A percentile compares a stretch with the other conserved stretches of the same genome.
Evolutionary conservation across 2,113 vertebrate species (phyloP).

Genomic region (Oreotrochilus melanogaster): DNA sequence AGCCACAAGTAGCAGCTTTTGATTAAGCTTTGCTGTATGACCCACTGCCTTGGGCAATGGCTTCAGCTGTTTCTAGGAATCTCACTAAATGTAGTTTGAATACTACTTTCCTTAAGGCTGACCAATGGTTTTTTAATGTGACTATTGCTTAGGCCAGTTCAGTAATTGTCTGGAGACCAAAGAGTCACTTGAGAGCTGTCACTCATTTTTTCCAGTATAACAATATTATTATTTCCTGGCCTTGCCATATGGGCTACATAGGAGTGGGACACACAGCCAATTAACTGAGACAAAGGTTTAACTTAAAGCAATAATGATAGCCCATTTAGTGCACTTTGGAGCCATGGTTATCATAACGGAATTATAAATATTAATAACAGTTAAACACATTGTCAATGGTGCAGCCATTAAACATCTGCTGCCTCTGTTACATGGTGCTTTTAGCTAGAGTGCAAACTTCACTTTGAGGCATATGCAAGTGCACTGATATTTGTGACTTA

Average conservation of each 20-base stretch:
- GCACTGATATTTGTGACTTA: not conserved
- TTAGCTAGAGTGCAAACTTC: slow-evolving; percentile 12
- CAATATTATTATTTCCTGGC: slow-evolving; percentile 60
- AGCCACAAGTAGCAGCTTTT: not conserved
- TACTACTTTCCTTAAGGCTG: slow-evolving; percentile 5
- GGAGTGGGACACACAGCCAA: slow-evolving; percentile 23
- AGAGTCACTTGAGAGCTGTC: not conserved
- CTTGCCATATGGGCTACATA: slow-evolving; percentile 40
- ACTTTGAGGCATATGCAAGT: not conserved
- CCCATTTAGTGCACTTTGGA: slow-evolving; percentile 68
- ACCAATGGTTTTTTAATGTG: not conserved
- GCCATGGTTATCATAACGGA: slow-evolving; percentile 54
- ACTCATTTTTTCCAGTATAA: slow-evolving; percentile 34
- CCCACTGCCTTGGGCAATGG: not conserved
- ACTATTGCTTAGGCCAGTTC: slow-evolving; percentile 31
- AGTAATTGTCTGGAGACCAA: slow-evolving; percentile 50
- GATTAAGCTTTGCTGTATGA: not conserved
- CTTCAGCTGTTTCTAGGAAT: slow-evolving; percentile 5
- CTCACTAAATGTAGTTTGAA: not conserved
- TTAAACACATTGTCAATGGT: slow-evolving; percentile 69
- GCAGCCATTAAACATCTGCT: slow-evolving; percentile 73
- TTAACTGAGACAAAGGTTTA: slow-evolving; percentile 64
- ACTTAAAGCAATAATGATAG: slow-evolving; percentile 57
- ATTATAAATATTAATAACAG: slow-evolving; percentile 77
- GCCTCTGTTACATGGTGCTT: not conserved